Percentiles rank a stretch among this genome's conserved stretches.
These are phyloP conservation scores for Nymphicus hollandicus DNA, from an alignment of 2,113 vertebrate species.

Conservation along the genomic window DNA sequence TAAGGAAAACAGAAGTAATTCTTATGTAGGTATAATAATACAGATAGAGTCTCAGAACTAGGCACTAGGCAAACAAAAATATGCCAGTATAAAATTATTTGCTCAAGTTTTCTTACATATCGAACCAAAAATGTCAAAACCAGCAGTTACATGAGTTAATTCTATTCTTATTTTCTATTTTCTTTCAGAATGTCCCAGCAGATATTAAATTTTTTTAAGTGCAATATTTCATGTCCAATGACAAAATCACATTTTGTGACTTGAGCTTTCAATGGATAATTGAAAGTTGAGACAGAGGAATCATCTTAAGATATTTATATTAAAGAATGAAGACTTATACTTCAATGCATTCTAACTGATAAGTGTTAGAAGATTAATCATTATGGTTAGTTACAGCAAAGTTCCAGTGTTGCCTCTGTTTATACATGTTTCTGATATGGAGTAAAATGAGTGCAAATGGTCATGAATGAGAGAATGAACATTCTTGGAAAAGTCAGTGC, in stretches of 20 bases:
- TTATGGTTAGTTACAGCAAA: not conserved
- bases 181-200: not conserved
- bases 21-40: not conserved
- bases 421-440: not conserved
- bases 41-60: not conserved
- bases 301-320: not conserved
- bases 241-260: not conserved
- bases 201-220: not conserved
- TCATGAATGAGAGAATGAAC: conserved; percentile 7
- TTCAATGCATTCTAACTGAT: not conserved
- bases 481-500: not conserved
- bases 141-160: not conserved
- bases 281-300: not conserved
- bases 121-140: not conserved
- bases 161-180: not conserved
- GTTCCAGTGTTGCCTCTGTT: not conserved
- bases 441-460: not conserved
- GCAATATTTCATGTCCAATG: not conserved
- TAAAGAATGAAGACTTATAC: conserved; percentile 1
- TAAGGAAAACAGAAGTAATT: not conserved
- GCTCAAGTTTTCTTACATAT: not conserved
- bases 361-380: not conserved
- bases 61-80: not conserved
- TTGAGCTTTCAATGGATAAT: not conserved
- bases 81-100: not conserved